Evolutionary conservation across 2,797 vertebrate species (phyloP), one percentile per base, ranked within the genome.

Genomic region (Pangasius larnaudii): DNA sequence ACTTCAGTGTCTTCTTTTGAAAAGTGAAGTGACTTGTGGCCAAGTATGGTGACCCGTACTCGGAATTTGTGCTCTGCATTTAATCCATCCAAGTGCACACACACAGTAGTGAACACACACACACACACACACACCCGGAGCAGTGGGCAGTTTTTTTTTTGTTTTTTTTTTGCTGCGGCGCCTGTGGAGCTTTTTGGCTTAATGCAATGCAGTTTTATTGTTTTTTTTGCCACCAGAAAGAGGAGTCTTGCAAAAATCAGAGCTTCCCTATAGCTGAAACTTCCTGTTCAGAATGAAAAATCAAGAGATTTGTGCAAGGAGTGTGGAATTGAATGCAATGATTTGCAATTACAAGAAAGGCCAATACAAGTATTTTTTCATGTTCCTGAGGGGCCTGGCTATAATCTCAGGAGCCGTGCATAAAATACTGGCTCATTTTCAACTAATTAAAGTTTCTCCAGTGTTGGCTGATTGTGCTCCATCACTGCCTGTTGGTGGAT

Each of bases 391-490:
- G 63, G 39, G 39, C 42, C 65, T 65, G 49, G 46, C 33, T 39
- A 30, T 63, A 78, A 78, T 86, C 87, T 85, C 69, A 67, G 78
- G 46, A 71, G 58, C 27, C 30, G 27, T 65, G 69, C 46, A 49
- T 65, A 88, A 89, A 67, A 49, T 22, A 51, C 71, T 78, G 79
- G 79, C 85, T 86, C 69, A 78, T 86, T 89, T 82, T 77, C 49
- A 86, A 69, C 78, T 86, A 83, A 83, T 89, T 89, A 75, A 83
- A 61, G 46, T 74, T 85, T 30, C 27, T 67, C 33, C 14, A n/a
- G 49, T 77, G 84, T 74, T 82, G 65, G 56, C 30, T 74, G 67
- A 63, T 86, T 71, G 67, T 77, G 78, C 46, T 81, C 42, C 42
- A 67, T 75, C 59, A 61, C 30, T 18, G 58, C 42, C 30, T 24